These are phyloP conservation scores for Simalia tracyae DNA, from an alignment of 2,797 vertebrate genomes.

Conservation along the genomic window DNA sequence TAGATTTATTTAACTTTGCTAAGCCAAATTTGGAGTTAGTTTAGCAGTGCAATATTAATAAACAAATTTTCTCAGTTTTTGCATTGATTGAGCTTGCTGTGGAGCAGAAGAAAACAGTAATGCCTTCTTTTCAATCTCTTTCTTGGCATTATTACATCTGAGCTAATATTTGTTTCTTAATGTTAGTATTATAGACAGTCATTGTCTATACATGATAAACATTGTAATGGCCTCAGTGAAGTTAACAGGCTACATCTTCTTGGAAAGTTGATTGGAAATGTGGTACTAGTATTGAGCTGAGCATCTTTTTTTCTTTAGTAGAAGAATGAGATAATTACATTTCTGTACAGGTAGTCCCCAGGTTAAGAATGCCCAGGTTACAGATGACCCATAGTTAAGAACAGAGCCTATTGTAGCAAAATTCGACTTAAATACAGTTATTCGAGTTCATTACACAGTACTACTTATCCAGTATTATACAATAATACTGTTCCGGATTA, in stretches of 20 bases:
- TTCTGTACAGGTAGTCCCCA: background rate
- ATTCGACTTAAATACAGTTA: too few relatives aligned
- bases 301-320: slow-evolving; percentile 23
- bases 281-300: slow-evolving; percentile 26
- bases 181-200: slow-evolving; percentile 24
- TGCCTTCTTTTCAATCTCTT: background rate
- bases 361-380: too few relatives aligned
- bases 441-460: too few relatives aligned
- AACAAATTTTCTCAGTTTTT: background rate
- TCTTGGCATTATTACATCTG: background rate
- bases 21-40: background rate
- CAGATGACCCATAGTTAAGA: too few relatives aligned
- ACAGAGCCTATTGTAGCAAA: too few relatives aligned
- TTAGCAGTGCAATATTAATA: background rate
- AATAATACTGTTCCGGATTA: too few relatives aligned
- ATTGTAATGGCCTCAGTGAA: background rate
- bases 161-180: background rate
- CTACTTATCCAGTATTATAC: too few relatives aligned
- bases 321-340: slow-evolving; percentile 30
- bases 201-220: background rate
- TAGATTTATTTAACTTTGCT: background rate
- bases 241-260: background rate
- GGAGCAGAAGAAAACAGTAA: background rate
- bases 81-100: background rate
- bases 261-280: background rate